Conservation (phyloP, 2,113 vertebrate species). For the Herpailurus yagouaroundi region DNA sequence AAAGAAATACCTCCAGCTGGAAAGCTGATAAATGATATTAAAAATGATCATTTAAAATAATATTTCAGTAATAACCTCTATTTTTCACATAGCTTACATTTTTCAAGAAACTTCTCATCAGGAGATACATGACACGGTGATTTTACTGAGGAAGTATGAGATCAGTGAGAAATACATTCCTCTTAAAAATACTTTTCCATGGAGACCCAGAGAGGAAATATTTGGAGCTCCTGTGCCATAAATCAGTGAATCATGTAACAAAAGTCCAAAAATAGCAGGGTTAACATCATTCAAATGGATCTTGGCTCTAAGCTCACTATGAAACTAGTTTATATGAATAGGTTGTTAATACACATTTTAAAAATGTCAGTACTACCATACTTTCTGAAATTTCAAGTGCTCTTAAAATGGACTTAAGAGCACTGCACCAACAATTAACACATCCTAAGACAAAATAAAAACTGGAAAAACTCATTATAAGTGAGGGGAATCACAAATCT, state of each 20-base stretch:
- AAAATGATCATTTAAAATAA: neutral
- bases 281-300: slow-evolving; percentile 19
- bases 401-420: neutral
- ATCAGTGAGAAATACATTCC: slow-evolving; percentile 48
- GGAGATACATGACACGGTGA: neutral
- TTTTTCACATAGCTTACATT: neutral
- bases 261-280: slow-evolving; percentile 5
- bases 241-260: slow-evolving; percentile 45
- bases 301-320: neutral
- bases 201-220: slow-evolving; percentile 56
- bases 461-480: neutral
- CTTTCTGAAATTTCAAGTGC: neutral
- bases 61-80: neutral
- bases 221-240: neutral
- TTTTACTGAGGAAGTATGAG: slow-evolving; percentile 48
- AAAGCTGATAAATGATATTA: neutral
- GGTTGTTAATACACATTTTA: neutral
- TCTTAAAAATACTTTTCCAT: neutral
- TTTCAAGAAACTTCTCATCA: neutral
- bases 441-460: neutral
- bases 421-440: neutral
- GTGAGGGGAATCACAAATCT: neutral
- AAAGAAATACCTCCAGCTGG: neutral
- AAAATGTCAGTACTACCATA: neutral
- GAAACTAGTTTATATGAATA: neutral